Evolutionary conservation across 2,888 invertebrate species (phyloP).

Genomic region (Meteorus colon): DNA sequence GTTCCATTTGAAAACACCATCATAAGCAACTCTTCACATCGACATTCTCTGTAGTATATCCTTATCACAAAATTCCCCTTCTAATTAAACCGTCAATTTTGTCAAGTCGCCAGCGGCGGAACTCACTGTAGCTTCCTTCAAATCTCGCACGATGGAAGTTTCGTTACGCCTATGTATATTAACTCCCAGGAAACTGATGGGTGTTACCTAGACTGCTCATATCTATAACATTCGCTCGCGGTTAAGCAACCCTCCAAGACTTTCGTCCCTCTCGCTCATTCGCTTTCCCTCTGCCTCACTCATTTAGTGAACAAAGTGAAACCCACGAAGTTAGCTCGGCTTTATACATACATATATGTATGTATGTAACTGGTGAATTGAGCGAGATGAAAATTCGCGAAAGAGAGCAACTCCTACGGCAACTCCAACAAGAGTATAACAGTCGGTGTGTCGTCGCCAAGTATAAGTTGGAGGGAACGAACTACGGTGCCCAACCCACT

Average conservation of each 20-base stretch:
- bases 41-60: constrained; percentile 24
- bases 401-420: constrained; percentile 42
- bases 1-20: constrained; percentile 27
- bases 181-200: constrained; percentile 63
- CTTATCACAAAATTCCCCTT: constrained; percentile 36
- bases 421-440: constrained; percentile 57
- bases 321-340: not conserved
- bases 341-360: not conserved
- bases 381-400: constrained; percentile 2
- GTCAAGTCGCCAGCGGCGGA: constrained; percentile 42
- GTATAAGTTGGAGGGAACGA: constrained; percentile 63
- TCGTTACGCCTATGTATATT: constrained; percentile 57
- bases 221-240: constrained; percentile 41
- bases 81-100: constrained; percentile 63
- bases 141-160: constrained; percentile 58
- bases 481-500: constrained; percentile 45
- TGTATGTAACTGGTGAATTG: not conserved
- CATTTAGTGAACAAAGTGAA: not conserved
- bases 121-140: constrained; percentile 53
- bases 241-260: constrained; percentile 21
- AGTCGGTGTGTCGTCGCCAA: constrained; percentile 69
- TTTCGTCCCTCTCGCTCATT: constrained; percentile 11
- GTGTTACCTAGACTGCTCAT: constrained; percentile 66
- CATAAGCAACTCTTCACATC: not conserved
- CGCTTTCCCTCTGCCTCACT: constrained; percentile 7